Evolutionary conservation across 2,888 invertebrate genomes (phyloP), one percentile per base, ranked within the genome.

Genomic region (Eupithecia tripunctaria): DNA sequence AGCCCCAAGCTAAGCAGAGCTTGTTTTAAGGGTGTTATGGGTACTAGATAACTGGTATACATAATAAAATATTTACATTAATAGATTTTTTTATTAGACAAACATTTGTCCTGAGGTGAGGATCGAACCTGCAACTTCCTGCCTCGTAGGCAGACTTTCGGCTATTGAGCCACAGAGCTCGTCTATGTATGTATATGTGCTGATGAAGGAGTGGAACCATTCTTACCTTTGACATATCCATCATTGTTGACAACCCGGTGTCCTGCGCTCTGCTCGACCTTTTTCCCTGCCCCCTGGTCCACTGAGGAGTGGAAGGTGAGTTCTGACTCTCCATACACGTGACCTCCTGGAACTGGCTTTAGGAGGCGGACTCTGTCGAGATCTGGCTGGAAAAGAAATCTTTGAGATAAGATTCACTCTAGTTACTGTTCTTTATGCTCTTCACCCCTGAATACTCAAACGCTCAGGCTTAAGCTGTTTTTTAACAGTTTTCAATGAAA

Each of bases 301-400:
- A 63, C n/a, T n/a, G 95, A 95, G 41, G 90, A 88, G 70, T 95
- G 95, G 81, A 91, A 95, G 36, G 96, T 95, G 63, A 95, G 95
- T 15, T 96, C 94, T 27, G 95, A 95, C n/a, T 96, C 95, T 12
- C 96, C 93, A 83, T 60, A 92, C 1, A 86, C 82, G 62, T 63
- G 62, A 32, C 62, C 62, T 18, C 62, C 62, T 32, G 32, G n/a
- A n/a, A 21, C n/a, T 29, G 62, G 62, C n/a, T n/a, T 63, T n/a
- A 63, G 62, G 15, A 4, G 29, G 5, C 62, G 29, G 5, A 63
- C n/a, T 32, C 21, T 3, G 3, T n/a, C 36, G 32, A 36, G 10
- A n/a, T 36, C 60, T 3, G n/a, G 32, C 32, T 29, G 36, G 36
- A 63, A 63, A 63, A 10, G 10, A 56, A 56, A 21, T 21, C 56